phyloP scores from a whole-genome alignment of 2,797 vertebrate species.

The Sebastiscus tertius region DNA sequence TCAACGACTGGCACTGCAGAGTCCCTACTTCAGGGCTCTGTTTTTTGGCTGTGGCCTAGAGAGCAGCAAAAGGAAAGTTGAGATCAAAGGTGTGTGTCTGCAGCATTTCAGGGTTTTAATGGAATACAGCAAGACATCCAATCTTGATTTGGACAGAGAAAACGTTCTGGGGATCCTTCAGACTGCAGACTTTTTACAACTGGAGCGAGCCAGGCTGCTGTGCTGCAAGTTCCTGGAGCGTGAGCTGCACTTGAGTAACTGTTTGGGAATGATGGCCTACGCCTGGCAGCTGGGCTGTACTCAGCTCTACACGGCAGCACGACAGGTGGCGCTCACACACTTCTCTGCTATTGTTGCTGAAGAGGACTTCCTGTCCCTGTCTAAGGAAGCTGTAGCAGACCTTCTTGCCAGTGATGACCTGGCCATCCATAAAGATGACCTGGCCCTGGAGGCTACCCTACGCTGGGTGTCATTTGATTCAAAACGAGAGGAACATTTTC shows the following conservation, averaged over 20 bases:
- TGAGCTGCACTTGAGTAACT: conserved; percentile 89
- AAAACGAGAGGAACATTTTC: conserved; percentile 83
- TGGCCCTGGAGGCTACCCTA: conserved; percentile 85
- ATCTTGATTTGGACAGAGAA: conserved; percentile 75
- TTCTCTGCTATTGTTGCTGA: conserved; percentile 82
- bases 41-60: conserved; percentile 89
- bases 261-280: conserved; percentile 88
- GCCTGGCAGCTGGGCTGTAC: conserved; percentile 85
- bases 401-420: conserved; percentile 88
- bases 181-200: conserved; percentile 87
- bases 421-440: conserved; percentile 83
- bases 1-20: conserved; percentile 80
- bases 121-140: conserved; percentile 75
- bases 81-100: conserved; percentile 81
- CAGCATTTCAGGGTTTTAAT: conserved; percentile 84
- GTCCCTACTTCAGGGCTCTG: conserved; percentile 89
- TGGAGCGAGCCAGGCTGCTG: conserved; percentile 83
- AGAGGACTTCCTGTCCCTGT: conserved; percentile 84
- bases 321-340: conserved; percentile 87
- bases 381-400: conserved; percentile 85
- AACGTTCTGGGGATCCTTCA: conserved; percentile 88
- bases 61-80: conserved; percentile 78
- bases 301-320: conserved; percentile 80
- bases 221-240: conserved; percentile 91
- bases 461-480: conserved; percentile 87